These are phyloP conservation scores for Drosophila mimica DNA, from an alignment of 2,888 invertebrate genomes.

Conservation along the genomic window DNA sequence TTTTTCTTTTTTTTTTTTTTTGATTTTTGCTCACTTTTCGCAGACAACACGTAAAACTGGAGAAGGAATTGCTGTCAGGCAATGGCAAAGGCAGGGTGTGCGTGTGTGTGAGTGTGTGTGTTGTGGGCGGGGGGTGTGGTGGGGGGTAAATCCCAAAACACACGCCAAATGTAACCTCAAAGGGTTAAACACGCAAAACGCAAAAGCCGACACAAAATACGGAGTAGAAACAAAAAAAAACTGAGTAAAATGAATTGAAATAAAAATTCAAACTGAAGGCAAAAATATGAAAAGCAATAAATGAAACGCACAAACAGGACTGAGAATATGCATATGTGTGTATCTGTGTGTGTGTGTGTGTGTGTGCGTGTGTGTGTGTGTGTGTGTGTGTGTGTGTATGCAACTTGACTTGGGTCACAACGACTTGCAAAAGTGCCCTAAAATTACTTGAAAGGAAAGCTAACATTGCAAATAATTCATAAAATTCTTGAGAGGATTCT, in stretches of 20 bases:
- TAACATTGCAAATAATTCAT: not conserved
- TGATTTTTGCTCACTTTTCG: slow-evolving; percentile 60
- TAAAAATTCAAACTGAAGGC: slow-evolving; percentile 50
- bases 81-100: slow-evolving; percentile 1
- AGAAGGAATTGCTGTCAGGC: slow-evolving; percentile 25
- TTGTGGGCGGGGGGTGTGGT: too few relatives aligned
- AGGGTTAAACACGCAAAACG: slow-evolving; percentile 82
- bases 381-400: slow-evolving; percentile 18
- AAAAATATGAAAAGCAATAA: slow-evolving; percentile 78
- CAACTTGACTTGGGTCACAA: slow-evolving; percentile 1
- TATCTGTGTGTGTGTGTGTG: slow-evolving; percentile 22
- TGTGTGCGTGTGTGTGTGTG: slow-evolving; percentile 15
- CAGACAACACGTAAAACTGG: slow-evolving; percentile 48
- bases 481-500: not conserved
- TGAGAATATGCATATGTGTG: slow-evolving; percentile 22
- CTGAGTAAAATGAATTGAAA: slow-evolving; percentile 35
- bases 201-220: slow-evolving; percentile 75
- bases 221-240: slow-evolving; percentile 16
- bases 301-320: slow-evolving; percentile 47
- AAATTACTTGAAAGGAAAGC: not conserved
- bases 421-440: slow-evolving; percentile 38
- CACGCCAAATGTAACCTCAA: slow-evolving; percentile 81
- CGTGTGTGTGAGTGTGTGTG: not conserved
- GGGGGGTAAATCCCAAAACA: slow-evolving; percentile 57
- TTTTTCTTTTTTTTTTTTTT: slow-evolving; percentile 12